Base-by-base conservation (phyloP, 2,888 invertebrate species). In the Magallana nippona region DNA sequence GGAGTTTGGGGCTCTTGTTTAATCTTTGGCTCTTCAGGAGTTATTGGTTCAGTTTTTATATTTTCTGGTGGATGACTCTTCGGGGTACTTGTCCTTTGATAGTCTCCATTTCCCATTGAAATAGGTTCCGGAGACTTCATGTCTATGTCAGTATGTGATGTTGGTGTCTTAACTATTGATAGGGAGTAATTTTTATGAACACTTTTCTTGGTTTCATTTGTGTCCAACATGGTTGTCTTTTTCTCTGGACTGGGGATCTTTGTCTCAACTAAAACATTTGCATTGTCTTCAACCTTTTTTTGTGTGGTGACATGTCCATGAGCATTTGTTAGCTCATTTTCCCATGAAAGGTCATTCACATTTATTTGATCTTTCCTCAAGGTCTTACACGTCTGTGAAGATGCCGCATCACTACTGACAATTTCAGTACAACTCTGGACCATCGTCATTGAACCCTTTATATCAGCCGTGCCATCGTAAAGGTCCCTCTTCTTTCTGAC, bases 41-140 rank as follows among this genome's bases (percentile, higher is more conserved):
- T 71, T 22, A 71, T 2, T 27, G 32, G 71, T 71, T 71, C 71
- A 27, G 27, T 27, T 27, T 71, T 71, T 71, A 71, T 22, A 63
- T 63, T 27, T 71, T 22, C 32, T 32, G 71, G 71, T 22, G 8
- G 22, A 71, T 11, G 15, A 15, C 27, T 27, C 13, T 27, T 71
- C 2, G 27, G 19, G 22, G 27, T 71, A 22, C 27, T 71, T 13
- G 10, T 11, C 22, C 11, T 71, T 15, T 22, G 32, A 60, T 11
- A 71, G 32, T 15, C 13, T 32, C 71, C 44, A 44, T 32, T 27
- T 22, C 32, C 27, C 32, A 32, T 71, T 11, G 13, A 32, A 71
- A 8, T 17, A 19, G n/a, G 60, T 19, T 60, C 19, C 19, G 60
- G n/a, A n/a, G 44, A 44, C 44, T 44, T 44, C 44, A 44, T 44